Conservation (phyloP, 2,888 invertebrate species). For the Eledone cirrhosa region DNA sequence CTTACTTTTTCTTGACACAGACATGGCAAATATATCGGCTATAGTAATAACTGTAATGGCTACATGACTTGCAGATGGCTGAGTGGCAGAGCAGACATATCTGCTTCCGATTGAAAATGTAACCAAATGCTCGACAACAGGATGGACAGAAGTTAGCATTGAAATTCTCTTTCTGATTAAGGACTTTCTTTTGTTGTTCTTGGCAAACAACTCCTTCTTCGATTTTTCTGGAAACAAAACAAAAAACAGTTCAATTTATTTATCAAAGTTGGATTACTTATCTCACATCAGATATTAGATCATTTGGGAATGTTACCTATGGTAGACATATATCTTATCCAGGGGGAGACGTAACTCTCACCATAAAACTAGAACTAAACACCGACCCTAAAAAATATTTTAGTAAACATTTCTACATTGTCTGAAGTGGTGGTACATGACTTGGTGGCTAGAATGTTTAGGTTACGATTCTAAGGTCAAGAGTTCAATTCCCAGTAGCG, state of each 20-base stretch:
- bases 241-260: not conserved
- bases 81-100: slow-evolving; percentile 60
- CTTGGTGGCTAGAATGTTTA: too few species aligned
- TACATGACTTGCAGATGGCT: slow-evolving; percentile 64
- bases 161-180: slow-evolving; percentile 53
- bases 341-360: too few species aligned
- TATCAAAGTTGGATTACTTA: too few species aligned
- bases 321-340: too few species aligned
- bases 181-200: slow-evolving; percentile 48
- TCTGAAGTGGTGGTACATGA: too few species aligned
- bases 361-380: too few species aligned
- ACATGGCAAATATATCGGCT: slow-evolving; percentile 61
- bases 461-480: too few species aligned
- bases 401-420: too few species aligned
- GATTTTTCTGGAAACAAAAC: slow-evolving; percentile 51
- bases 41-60: slow-evolving; percentile 47
- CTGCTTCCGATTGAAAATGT: slow-evolving; percentile 63
- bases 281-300: too few species aligned
- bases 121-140: slow-evolving; percentile 60
- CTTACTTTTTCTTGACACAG: slow-evolving; percentile 63
- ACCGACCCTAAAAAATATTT: too few species aligned
- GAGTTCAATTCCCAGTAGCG: too few species aligned
- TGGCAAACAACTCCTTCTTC: slow-evolving; percentile 56
- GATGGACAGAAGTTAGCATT: slow-evolving; percentile 62
- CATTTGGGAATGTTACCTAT: too few species aligned